Base-by-base conservation (phyloP, 2,113 vertebrate species). In the Perognathus longimembris region DNA sequence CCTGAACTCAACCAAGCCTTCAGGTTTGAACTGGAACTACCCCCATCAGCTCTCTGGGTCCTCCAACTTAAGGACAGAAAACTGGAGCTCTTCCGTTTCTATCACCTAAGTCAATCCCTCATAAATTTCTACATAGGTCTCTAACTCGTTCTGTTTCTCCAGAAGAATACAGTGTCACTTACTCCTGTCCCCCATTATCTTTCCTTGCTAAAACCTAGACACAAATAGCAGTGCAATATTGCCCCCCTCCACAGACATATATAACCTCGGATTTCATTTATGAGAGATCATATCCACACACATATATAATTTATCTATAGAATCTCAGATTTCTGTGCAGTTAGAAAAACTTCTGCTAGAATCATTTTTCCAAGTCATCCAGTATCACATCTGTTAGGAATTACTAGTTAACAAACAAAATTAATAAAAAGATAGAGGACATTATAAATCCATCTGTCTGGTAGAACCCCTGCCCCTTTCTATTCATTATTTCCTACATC, bases 361-460 rank as follows among this genome's bases (percentile, higher is more conserved):
- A 85, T 57, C 6, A 45, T 64, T 71, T 92, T 92, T 63, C n/a
- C 70, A 76, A 45, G 15, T 63, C 76, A 75, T 70, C 36, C 17
- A 21, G n/a, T 74, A 77, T 75, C 11, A 70, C 11, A 67, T 50
- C 76, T 91, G 22, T 74, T 93, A 77, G 66, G 42, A 90, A 67
- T 91, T 54, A 95, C 95, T 95, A 97, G 97, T 85, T 77, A 96
- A 94, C 69, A 91, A 97, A 89, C 76, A 94, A 94, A 96, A 90
- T 94, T 96, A 97, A 96, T 81, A 94, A 93, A 85, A 96, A 96
- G 38, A 69, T 36, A 0, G 0, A 50, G n/a, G 82, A 18, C 28
- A 70, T 50, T 67, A 38, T 10, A 95, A 83, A 87, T 38, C 32
- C 63, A 76, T 74, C 80, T 87, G 70, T 32, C 77, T 94, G 21